A percentile compares a stretch with the other conserved stretches of the same genome.
Evolutionary conservation across 2,888 invertebrate species (phyloP).

Genomic region (Strigamia maritima): DNA sequence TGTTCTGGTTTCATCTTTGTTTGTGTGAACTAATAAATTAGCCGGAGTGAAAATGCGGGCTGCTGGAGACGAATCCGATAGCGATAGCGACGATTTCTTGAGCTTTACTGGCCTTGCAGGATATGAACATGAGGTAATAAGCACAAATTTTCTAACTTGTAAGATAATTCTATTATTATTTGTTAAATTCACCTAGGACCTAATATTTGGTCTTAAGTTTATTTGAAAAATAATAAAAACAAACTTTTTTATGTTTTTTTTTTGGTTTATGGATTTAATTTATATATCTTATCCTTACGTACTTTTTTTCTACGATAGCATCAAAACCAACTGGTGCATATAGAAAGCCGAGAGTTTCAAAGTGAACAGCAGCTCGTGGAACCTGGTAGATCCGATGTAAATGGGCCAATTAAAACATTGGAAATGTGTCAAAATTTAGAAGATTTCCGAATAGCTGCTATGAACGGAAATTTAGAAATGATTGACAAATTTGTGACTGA

Average conservation of each 20-base stretch:
- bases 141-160: not conserved
- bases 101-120: not conserved
- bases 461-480: conserved; percentile 44
- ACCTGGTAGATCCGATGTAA: not conserved
- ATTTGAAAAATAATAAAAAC: not conserved
- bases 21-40: not conserved
- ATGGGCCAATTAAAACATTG: not conserved
- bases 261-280: not conserved
- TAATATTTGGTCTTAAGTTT: too few species aligned
- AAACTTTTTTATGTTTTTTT: not conserved
- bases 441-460: conserved; percentile 44
- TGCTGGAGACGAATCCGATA: not conserved
- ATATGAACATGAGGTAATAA: not conserved
- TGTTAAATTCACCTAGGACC: too few species aligned
- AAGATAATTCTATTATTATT: too few species aligned
- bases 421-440: conserved; percentile 39
- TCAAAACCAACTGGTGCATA: not conserved
- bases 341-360: not conserved
- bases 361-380: not conserved
- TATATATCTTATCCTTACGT: not conserved
- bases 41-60: not conserved
- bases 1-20: not conserved
- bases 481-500: conserved; percentile 43
- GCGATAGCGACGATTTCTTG: not conserved
- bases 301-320: not conserved